A percentile compares a stretch with the other conserved stretches of the same genome.
Conservation (phyloP, 2,888 invertebrate species). For the Cotesia congregata region DNA sequence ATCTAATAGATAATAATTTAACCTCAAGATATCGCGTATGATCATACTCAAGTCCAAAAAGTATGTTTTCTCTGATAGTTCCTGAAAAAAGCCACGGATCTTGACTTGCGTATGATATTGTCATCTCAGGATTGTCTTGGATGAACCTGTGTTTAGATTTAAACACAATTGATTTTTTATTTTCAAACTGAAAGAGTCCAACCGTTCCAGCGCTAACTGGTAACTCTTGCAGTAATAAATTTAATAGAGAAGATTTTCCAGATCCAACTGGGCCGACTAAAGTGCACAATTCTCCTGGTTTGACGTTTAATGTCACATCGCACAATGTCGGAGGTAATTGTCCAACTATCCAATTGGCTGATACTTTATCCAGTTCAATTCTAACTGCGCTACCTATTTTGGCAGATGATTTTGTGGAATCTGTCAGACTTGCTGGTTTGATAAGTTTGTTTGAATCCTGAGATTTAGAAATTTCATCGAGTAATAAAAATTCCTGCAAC, state of each 20-base stretch:
- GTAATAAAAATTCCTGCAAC: constrained; percentile 56
- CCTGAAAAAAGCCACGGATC: constrained; percentile 80
- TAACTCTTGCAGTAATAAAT: constrained; percentile 70
- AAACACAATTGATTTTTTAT: background rate
- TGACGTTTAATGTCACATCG: constrained; percentile 69
- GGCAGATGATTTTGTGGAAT: background rate
- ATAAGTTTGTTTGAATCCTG: background rate
- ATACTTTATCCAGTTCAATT: background rate
- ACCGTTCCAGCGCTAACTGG: constrained; percentile 68
- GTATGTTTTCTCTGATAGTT: constrained; percentile 80
- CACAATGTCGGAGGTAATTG: constrained; percentile 69
- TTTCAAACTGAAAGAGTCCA: constrained; percentile 43
- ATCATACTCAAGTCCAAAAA: constrained; percentile 79
- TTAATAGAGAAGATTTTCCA: constrained; percentile 74
- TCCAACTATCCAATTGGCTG: constrained; percentile 59
- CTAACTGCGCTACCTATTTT: background rate
- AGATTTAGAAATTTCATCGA: constrained; percentile 56
- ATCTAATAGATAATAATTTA: background rate
- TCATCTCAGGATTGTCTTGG: constrained; percentile 52
- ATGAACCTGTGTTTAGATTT: constrained; percentile 41
- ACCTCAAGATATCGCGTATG: constrained; percentile 77
- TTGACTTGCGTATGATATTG: constrained; percentile 76
- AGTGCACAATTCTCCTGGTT: constrained; percentile 71
- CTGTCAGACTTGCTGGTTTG: background rate
- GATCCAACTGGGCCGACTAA: constrained; percentile 79